Evolutionary conservation across 2,113 vertebrate species (phyloP).

Genomic region (Chaetorhynchus papuensis): DNA sequence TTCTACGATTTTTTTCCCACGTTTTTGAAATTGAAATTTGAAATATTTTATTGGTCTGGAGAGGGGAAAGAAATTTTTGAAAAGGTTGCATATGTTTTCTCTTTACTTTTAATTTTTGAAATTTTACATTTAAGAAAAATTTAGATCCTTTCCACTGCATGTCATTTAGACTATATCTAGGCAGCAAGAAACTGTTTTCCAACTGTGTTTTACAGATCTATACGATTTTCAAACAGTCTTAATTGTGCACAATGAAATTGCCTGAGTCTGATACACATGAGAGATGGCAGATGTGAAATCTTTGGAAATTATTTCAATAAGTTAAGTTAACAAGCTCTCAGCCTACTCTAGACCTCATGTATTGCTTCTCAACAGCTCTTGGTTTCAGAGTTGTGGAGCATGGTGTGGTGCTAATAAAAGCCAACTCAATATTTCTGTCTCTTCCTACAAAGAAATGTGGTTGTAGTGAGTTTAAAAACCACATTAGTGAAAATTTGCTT

Average conservation of each 20-base stretch:
- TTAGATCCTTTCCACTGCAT: neutral
- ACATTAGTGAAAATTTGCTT: neutral
- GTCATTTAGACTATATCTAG: neutral
- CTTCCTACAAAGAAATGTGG: neutral
- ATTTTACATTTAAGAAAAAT: neutral
- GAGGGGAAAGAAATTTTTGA: neutral
- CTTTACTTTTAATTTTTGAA: neutral
- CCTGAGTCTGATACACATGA: neutral
- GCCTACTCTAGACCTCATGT: neutral
- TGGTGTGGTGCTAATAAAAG: slow-evolving; percentile 26
- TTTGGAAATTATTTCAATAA: neutral
- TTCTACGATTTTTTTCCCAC: neutral
- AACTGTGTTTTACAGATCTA: neutral
- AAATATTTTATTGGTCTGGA: neutral
- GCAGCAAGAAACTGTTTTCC: neutral
- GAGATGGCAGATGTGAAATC: neutral
- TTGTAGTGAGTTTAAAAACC: neutral
- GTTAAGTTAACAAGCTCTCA: neutral
- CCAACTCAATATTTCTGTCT: neutral
- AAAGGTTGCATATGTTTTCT: neutral
- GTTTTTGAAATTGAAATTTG: neutral
- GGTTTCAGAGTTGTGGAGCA: neutral
- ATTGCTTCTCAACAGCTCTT: neutral
- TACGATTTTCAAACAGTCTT: neutral
- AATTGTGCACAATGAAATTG: neutral